Evolutionary conservation across 2,888 invertebrate genomes (phyloP).

Genomic region (Drosophila borealis): DNA sequence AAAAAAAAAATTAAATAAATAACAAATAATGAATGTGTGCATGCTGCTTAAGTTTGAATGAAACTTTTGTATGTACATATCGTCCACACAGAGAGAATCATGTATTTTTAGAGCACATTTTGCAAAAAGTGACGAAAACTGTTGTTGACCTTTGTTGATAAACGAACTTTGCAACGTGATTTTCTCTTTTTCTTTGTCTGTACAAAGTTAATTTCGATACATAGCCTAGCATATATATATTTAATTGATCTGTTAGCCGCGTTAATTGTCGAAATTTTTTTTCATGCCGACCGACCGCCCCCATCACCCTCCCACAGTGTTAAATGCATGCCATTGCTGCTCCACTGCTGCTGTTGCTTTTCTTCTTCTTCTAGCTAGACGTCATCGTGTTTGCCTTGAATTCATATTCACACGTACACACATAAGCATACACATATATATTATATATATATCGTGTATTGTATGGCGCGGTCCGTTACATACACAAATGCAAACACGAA

Average conservation of each 20-base stretch:
- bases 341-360: conserved; percentile 36
- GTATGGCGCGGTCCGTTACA: conserved; percentile 52
- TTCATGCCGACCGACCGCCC: not conserved
- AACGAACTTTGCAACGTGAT: conserved; percentile 27
- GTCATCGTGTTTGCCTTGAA: conserved; percentile 75
- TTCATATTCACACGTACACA: conserved; percentile 35
- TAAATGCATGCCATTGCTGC: conserved; percentile 55
- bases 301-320: conserved; percentile 15
- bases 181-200: not conserved
- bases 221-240: not conserved
- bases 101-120: conserved; percentile 19
- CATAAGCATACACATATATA: conserved; percentile 6
- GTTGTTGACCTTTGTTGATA: conserved; percentile 54
- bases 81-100: not conserved
- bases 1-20: conserved; percentile 11
- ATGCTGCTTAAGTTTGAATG: conserved; percentile 31
- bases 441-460: not conserved
- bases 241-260: conserved; percentile 16
- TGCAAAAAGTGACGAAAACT: conserved; percentile 17
- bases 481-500: conserved; percentile 49
- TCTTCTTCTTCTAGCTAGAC: conserved; percentile 46
- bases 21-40: conserved; percentile 27
- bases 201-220: not conserved
- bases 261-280: not conserved
- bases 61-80: conserved; percentile 6